Percentiles rank a stretch among this genome's conserved stretches.
These are phyloP conservation scores for Argentina silus DNA, from an alignment of 2,797 vertebrate genomes.

Conservation along the genomic window DNA sequence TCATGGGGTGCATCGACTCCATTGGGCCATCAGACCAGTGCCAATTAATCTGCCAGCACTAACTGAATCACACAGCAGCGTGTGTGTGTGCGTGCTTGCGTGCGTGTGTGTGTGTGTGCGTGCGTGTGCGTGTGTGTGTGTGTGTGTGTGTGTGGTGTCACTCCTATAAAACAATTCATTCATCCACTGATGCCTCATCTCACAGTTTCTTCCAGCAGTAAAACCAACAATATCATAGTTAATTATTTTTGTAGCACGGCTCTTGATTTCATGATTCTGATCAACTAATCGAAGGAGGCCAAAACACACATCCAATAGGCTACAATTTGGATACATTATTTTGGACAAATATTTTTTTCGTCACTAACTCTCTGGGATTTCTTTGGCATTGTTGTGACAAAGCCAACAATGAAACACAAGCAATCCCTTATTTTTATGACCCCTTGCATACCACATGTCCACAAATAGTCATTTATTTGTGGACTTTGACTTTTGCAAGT, in stretches of 20 bases:
- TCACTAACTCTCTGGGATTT: neutral
- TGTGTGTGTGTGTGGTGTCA: neutral
- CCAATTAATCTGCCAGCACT: slow-evolving; percentile 38
- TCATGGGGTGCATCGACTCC: slow-evolving; percentile 29
- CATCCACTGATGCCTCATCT: neutral
- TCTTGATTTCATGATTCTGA: neutral
- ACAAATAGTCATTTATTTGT: slow-evolving; percentile 23
- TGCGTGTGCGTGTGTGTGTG: neutral
- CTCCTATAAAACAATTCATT: neutral
- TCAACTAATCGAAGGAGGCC: neutral
- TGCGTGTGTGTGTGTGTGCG: neutral
- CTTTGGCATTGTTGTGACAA: neutral
- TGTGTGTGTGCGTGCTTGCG: neutral
- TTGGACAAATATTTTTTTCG: neutral
- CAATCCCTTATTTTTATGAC: too few species aligned
- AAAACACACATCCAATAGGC: slow-evolving; percentile 7
- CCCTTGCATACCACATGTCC: slow-evolving; percentile 12
- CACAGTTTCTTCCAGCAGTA: neutral
- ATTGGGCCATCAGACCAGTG: slow-evolving; percentile 19
- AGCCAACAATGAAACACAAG: too few species aligned
- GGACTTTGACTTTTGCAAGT: neutral
- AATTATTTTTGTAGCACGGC: neutral
- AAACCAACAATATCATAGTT: neutral
- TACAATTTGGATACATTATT: neutral
- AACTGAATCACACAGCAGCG: slow-evolving; percentile 36